Base-by-base conservation (phyloP, 2,797 vertebrate genomes). In the Micromesistius poutassou region DNA sequence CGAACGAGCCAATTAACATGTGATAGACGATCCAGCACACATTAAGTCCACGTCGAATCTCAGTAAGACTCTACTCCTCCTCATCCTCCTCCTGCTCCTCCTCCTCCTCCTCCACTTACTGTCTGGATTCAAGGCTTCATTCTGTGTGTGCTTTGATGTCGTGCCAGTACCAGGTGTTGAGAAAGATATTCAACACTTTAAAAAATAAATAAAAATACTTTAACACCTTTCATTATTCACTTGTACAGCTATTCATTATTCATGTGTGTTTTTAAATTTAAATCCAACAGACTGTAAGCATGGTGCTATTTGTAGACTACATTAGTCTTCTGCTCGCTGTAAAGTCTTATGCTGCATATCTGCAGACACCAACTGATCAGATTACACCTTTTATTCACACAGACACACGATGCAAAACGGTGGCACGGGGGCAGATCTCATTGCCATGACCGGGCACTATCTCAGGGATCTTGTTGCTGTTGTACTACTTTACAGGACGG, bases 371-470 rank as follows among this genome's bases (percentile, higher is more conserved):
- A 85, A 84, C 62, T 76, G 75, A 89, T 91, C 91, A 74, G 78
- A 90, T 92, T 89, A 87, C 81, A 74, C 89, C 81, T 89, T 90
- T 90, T 91, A 91, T 91, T 91, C 92, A 90, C 87, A 91, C 84
- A 82, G 83, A 80, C 81, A 85, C 85, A 82, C 81, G 5, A n/a
- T 35, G 30, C 87, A 83, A 81, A 80, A 35, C 80, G 78, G 85
- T 84, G 82, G 89, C 83, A 83, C 46, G 72, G 75, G 66, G 79
- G 77, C 79, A 84, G 86, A 87, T 91, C 86, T 82, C 82, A 87
- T 90, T 87, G 85, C 90, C 82, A 50, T 85, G 90, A 91, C 85
- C 9, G 82, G 82, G 91, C 89, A 81, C 83, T 86, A 75, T 85
- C 84, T 90, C 84, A 79, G 79, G 80, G 70, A 78, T 66, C 80